Percentiles rank a stretch among this genome's conserved stretches.
phyloP scores from a whole-genome alignment of 2,888 invertebrate genomes.

The Amphimallon solstitiale region DNA sequence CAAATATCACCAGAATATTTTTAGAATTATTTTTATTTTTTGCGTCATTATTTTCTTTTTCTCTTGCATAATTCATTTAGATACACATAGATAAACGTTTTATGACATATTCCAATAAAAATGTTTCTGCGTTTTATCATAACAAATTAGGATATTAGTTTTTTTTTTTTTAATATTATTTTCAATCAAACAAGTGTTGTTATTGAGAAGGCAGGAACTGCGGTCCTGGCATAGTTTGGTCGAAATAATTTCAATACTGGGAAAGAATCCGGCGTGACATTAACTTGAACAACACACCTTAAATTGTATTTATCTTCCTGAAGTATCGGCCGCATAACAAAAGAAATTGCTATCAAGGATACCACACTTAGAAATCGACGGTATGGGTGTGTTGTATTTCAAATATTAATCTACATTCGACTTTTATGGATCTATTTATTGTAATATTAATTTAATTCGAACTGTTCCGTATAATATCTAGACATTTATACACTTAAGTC shows the following conservation, averaged over 20 bases:
- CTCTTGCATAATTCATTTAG: no score
- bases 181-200: not conserved
- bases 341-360: constrained; percentile 33
- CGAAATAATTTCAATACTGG: constrained; percentile 11
- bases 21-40: no score
- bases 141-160: no score
- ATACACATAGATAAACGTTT: no score
- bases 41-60: no score
- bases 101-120: no score
- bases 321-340: constrained; percentile 19
- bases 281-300: constrained; percentile 15
- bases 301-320: constrained; percentile 25
- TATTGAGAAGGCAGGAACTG: constrained; percentile 8
- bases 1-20: no score
- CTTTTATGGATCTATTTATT: constrained; percentile 1
- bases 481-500: no score
- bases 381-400: constrained; percentile 17
- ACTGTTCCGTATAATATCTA: not conserved
- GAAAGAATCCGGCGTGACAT: constrained; percentile 5
- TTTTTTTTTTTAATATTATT: no score
- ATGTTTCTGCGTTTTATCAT: no score
- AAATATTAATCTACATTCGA: constrained; percentile 25
- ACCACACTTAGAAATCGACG: constrained; percentile 7
- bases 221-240: not conserved
- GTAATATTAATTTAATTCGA: constrained; percentile 19